A percentile compares a stretch with the other conserved stretches of the same genome.
Conservation (phyloP, 2,888 invertebrate species). For the Catonia carolina region DNA sequence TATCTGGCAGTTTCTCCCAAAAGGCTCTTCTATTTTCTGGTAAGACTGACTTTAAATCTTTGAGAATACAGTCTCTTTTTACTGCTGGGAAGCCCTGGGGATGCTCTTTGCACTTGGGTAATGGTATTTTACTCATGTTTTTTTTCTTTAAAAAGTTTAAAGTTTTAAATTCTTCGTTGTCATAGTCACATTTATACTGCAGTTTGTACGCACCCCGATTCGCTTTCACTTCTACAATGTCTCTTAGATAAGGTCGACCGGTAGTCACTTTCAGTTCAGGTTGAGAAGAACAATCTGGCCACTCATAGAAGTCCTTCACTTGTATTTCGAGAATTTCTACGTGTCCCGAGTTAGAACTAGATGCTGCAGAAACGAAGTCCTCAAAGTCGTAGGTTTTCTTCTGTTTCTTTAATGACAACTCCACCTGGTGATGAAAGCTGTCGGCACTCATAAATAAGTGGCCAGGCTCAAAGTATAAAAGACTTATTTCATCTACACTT, state of each 20-base stretch:
- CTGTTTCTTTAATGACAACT: constrained; percentile 16
- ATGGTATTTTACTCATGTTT: neutral
- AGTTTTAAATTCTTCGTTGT: neutral
- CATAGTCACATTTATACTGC: neutral
- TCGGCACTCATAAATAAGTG: constrained; percentile 26
- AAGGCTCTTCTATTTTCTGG: neutral
- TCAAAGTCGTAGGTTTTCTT: constrained; percentile 16
- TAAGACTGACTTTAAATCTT: neutral
- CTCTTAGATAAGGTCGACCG: constrained; percentile 1
- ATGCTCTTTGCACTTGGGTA: neutral
- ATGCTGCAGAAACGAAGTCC: constrained; percentile 15
- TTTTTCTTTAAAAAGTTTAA: constrained; percentile 12
- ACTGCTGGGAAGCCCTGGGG: neutral
- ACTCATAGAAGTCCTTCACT: neutral
- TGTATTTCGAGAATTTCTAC: constrained; percentile 15
- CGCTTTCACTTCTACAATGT: constrained; percentile 7
- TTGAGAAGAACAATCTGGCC: constrained; percentile 6
- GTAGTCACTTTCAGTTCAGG: constrained; percentile 11
- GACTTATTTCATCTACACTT: neutral
- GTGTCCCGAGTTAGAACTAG: constrained; percentile 16
- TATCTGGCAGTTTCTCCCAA: neutral
- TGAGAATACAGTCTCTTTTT: neutral
- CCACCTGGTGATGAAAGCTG: constrained; percentile 24
- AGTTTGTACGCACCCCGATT: neutral
- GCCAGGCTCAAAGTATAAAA: constrained; percentile 23